Conservation (phyloP, 2,888 invertebrate species). For the Callosobruchus maculatus region DNA sequence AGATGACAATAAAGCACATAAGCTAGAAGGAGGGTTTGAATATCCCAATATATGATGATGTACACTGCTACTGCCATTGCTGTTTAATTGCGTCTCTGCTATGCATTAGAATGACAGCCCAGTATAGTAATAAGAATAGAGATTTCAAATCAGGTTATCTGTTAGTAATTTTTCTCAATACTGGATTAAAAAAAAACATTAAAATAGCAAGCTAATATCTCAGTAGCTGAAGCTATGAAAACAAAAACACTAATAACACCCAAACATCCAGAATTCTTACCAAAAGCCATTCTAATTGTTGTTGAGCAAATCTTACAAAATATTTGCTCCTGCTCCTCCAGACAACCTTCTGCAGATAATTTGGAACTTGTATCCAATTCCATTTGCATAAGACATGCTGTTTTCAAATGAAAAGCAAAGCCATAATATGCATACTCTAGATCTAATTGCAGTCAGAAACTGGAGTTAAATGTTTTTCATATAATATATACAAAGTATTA, state of each 20-base stretch:
- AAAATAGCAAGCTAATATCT: not conserved
- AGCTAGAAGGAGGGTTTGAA: too few relatives aligned
- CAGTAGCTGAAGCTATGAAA: not conserved
- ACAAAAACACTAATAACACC: not conserved
- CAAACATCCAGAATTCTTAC: not conserved
- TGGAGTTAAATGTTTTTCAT: too few relatives aligned
- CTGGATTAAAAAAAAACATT: too few relatives aligned
- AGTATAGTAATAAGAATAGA: too few relatives aligned
- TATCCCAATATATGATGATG: too few relatives aligned
- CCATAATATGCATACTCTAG: not conserved
- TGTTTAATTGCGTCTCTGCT: too few relatives aligned
- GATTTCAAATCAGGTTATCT: too few relatives aligned
- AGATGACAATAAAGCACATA: too few relatives aligned
- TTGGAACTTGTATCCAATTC: not conserved
- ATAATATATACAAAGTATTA: too few relatives aligned
- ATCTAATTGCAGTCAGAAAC: not conserved
- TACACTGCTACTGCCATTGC: too few relatives aligned
- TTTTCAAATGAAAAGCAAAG: not conserved
- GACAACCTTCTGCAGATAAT: not conserved
- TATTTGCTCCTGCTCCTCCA: not conserved
- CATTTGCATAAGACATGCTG: not conserved
- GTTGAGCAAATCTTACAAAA: not conserved
- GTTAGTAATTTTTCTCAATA: too few relatives aligned
- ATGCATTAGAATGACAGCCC: too few relatives aligned
- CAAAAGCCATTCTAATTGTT: not conserved